Evolutionary conservation across 2,113 vertebrate genomes (phyloP).

Genomic region (Pseudopipra pipra): DNA sequence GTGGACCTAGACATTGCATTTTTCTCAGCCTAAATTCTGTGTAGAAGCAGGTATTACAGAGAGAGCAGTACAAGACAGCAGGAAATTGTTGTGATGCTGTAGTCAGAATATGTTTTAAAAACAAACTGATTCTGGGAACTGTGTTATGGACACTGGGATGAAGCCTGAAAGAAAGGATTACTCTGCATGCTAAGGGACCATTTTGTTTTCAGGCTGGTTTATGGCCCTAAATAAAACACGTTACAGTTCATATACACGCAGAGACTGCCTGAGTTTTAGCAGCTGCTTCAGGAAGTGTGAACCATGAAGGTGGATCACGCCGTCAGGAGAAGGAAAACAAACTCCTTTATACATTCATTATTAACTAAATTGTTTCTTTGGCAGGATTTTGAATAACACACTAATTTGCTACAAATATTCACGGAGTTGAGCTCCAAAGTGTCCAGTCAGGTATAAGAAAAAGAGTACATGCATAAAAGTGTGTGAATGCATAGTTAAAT

Average conservation of each 20-base stretch:
- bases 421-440: not conserved
- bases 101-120: not conserved
- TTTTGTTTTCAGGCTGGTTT: not conserved
- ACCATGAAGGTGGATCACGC: accelerated
- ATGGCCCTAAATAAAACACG: not conserved
- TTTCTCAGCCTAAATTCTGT: not conserved
- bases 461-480: not conserved
- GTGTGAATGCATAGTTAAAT: not conserved
- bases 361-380: not conserved
- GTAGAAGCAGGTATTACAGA: not conserved
- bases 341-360: not conserved
- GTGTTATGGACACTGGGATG: not conserved
- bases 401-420: not conserved
- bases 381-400: not conserved
- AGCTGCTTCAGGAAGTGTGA: not conserved
- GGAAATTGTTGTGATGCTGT: not conserved
- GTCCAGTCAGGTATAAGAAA: not conserved
- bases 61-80: not conserved
- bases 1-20: not conserved
- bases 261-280: not conserved
- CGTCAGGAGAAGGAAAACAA: not conserved
- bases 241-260: not conserved
- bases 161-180: not conserved
- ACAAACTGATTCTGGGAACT: not conserved
- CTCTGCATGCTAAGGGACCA: not conserved